phyloP scores from a whole-genome alignment of 2,113 vertebrate genomes.

The Piprites chloris region DNA sequence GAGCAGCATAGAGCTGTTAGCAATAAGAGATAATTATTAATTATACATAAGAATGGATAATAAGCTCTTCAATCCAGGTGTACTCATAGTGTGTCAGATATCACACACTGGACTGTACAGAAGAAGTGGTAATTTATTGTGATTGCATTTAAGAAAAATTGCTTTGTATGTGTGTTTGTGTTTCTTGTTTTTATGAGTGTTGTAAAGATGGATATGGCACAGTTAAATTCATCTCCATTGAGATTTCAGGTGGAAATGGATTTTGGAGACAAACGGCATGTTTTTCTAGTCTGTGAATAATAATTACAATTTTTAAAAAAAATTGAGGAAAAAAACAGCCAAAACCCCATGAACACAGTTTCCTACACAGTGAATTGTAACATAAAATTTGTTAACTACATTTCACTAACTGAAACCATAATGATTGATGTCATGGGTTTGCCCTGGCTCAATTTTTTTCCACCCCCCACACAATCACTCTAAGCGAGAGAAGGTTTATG shows the following conservation, averaged over 20 bases:
- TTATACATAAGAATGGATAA: background rate
- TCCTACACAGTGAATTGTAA: background rate
- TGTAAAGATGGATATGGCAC: background rate
- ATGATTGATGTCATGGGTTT: no score
- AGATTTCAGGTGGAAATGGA: background rate
- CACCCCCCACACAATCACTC: no score
- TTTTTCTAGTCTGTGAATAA: background rate
- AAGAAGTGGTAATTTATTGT: background rate
- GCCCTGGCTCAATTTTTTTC: no score
- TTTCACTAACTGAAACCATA: background rate
- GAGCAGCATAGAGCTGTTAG: background rate
- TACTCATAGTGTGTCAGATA: background rate
- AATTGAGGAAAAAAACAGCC: fast-evolving
- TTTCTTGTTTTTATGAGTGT: background rate
- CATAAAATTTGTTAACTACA: background rate
- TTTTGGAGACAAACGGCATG: background rate
- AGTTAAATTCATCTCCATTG: background rate
- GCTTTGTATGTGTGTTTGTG: fast-evolving
- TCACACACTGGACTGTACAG: background rate
- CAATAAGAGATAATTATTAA: background rate
- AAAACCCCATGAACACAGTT: background rate
- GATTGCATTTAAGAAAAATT: background rate
- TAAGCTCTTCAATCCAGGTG: background rate
- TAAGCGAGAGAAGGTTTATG: no score
- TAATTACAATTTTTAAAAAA: background rate